These are phyloP conservation scores for Ceratoteleas bidentatus DNA, from an alignment of 1,140 invertebrate species.

Conservation along the genomic window DNA sequence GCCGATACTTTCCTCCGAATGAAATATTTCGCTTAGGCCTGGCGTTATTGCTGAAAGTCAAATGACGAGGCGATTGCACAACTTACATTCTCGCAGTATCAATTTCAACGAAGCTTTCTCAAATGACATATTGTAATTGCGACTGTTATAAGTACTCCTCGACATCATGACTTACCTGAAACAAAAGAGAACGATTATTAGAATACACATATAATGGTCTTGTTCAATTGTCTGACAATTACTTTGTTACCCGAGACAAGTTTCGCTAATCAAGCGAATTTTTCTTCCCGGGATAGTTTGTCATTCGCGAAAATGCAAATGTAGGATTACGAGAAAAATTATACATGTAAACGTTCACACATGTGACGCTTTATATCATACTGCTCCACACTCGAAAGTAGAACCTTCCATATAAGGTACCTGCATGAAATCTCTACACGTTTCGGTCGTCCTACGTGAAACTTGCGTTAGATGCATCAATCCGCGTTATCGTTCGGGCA, in stretches of 20 bases:
- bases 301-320: too few species aligned
- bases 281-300: too few species aligned
- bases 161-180: conserved; percentile 66
- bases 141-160: conserved; percentile 58
- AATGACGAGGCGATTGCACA: conserved; percentile 58
- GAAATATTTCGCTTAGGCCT: conserved; percentile 30
- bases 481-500: not conserved
- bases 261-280: too few species aligned
- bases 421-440: too few species aligned
- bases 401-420: too few species aligned
- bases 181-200: conserved; percentile 53
- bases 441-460: too few species aligned
- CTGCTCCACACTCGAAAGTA: too few species aligned
- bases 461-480: not conserved
- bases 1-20: conserved; percentile 44
- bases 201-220: conserved; percentile 24
- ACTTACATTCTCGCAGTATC: conserved; percentile 61
- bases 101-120: conserved; percentile 62
- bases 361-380: too few species aligned
- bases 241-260: not conserved
- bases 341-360: too few species aligned
- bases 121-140: conserved; percentile 64
- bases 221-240: conserved; percentile 19
- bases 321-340: too few species aligned
- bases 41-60: conserved; percentile 52